Base-by-base conservation (phyloP, 2,888 invertebrate species). In the Esperia sulphurella region DNA sequence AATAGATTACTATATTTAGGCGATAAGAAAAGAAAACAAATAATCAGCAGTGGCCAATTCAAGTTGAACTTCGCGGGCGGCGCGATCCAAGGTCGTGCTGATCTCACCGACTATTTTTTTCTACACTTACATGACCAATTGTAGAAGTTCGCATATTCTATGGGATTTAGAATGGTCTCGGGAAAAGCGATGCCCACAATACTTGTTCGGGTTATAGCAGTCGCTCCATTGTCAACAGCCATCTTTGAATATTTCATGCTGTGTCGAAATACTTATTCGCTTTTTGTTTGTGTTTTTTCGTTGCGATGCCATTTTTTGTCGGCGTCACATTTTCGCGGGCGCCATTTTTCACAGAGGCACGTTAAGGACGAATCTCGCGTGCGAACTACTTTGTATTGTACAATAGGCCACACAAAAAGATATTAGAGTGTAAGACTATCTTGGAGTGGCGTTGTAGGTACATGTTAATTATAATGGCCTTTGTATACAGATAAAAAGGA, bases 81-180 rank as follows among this genome's bases (percentile, higher is more conserved):
- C 65, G 69, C 63, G 61, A 62, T 63, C 57, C 83, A 87, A 87
- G 87, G 87, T 65, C 80, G 61, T 39, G 77, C 69, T 87, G 87
- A 88, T 85, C 85, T 87, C 87, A 88, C 80, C 79, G 65, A 52
- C 67, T 65, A 74, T 70, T 74, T 80, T 84, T 83, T 83, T 79
- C 57, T 79, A 69, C 71, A 70, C 57, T 77, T 66, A 83, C 57
- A 56, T 64, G 66, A 65, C 75, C 57, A 65, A 55, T 65, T 84
- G 69, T 46, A 73, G 65, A 71, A 52, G 71, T 52, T 52, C 52
- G 43, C 51, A 52, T 44, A 50, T 44, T 54, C 58, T 65, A 63
- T 61, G 56, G 58, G 56, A 61, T 55, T 55, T 52, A 51, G 53
- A 55, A 50, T 52, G 52, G 55, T 46, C 50, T 48, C 51, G 59